phyloP scores from a whole-genome alignment of 2,113 vertebrate genomes.

The Xenopus borealis region DNA sequence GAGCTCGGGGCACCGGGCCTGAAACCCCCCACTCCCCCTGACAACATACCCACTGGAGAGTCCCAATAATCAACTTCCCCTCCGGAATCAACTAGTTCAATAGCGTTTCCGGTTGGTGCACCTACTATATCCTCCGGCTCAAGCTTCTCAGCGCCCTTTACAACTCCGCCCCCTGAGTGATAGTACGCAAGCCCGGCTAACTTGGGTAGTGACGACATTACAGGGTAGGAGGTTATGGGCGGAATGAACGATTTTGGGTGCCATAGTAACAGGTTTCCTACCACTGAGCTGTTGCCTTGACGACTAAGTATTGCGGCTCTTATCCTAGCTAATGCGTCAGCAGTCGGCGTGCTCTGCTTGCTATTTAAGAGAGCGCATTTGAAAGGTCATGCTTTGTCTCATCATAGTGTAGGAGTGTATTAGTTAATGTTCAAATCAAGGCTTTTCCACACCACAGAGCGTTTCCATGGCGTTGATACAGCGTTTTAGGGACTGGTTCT shows the following conservation, averaged over 20 bases:
- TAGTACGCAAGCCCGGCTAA: not conserved
- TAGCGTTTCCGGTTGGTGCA: constrained; percentile 53
- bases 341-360: not conserved
- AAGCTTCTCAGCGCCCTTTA: not conserved
- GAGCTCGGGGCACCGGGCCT: constrained; percentile 40
- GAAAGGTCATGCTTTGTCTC: too few relatives aligned
- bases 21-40: constrained; percentile 52
- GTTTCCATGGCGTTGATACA: too few relatives aligned
- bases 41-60: constrained; percentile 44
- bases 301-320: constrained; percentile 23
- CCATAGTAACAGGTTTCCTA: constrained; percentile 51
- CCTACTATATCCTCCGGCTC: constrained; percentile 45
- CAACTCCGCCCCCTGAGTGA: not conserved
- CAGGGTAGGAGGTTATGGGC: not conserved
- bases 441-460: not conserved
- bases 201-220: constrained; percentile 1
- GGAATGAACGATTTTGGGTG: constrained; percentile 6
- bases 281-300: constrained; percentile 19
- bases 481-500: too few relatives aligned
- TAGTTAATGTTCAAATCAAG: not conserved
- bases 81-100: constrained; percentile 40
- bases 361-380: not conserved
- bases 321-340: constrained; percentile 19
- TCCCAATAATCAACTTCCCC: constrained; percentile 51
- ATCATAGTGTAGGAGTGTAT: too few relatives aligned